Conservation (phyloP, 2,888 invertebrate species). For the Euzetes globulus region DNA sequence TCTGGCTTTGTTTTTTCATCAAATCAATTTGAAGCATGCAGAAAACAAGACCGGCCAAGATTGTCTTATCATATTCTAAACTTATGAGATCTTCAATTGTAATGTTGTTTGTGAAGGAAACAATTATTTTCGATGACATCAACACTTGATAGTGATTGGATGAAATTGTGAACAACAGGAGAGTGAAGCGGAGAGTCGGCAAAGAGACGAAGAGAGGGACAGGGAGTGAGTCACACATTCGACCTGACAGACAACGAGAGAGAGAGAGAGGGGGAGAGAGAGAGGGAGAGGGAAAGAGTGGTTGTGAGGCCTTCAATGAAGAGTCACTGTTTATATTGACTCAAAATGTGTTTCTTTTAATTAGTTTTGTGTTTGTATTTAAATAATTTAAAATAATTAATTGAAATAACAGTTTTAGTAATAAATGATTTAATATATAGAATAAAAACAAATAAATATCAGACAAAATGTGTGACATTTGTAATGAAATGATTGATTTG, state of each 20-base stretch:
- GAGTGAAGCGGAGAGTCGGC: background rate
- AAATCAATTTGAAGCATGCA: no score
- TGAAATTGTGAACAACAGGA: background rate
- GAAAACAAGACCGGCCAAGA: no score
- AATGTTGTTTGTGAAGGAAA: background rate
- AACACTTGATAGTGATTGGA: constrained; percentile 5
- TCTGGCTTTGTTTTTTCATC: no score
- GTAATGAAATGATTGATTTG: constrained; percentile 85
- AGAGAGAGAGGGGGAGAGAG: background rate
- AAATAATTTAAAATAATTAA: background rate
- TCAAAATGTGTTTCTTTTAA: background rate
- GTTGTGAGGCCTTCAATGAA: background rate
- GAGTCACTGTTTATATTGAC: background rate
- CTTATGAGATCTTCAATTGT: no score
- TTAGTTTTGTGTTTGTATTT: background rate
- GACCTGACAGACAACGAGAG: background rate
- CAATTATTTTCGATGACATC: constrained; percentile 13
- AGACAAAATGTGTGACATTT: constrained; percentile 75
- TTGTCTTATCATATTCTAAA: no score
- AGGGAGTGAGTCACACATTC: no score
- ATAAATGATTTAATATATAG: background rate
- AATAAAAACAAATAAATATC: background rate
- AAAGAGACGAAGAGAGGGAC: background rate
- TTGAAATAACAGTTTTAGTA: background rate
- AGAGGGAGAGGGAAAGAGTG: background rate